Evolutionary conservation across 2,797 vertebrate genomes (phyloP), one percentile per base, ranked within the genome.

Genomic region (Natrix natrix): DNA sequence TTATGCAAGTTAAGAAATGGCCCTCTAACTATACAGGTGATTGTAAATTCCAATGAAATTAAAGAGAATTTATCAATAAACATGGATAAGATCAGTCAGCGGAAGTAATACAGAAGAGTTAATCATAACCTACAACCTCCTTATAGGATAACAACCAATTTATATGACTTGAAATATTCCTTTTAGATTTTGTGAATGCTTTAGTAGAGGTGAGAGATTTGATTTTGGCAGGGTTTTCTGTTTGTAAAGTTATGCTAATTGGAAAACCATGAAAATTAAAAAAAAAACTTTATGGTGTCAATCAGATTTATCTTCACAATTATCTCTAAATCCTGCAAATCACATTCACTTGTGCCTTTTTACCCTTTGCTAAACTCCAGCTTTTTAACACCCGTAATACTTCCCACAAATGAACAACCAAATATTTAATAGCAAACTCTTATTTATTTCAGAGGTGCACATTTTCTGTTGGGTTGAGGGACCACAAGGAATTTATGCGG

Each of bases 101-200:
- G 86, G 48, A 48, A 43, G 16, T 28, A n/a, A 17, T n/a, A 59
- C 24, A 74, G 54, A 14, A 4, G 28, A 37, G 14, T 69, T 48
- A 78, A 56, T 28, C 4, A 14, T 74, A 92, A 24, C 61, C 57
- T 32, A 16, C 28, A 17, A 61, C 4, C 78, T 89, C 17, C 78
- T 88, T 66, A 59, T 14, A 32, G 61, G 43, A 32, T 8, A 55
- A 66, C 55, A 43, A 5, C 59, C n/a, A 56, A 28, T 3, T 60
- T 61, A 24, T 74, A 26, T 52, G 56, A 20, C 55, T 92, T 92
- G 17, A 78, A 92, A 89, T 48, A n/a, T 11, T 52, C 43, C 93
- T 48, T 57, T 92, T 78, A 95, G 93, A 90, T 57, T 91, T 66
- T 91, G 20, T 28, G 43, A 14, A 83, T 24, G 16, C 28, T 61